phyloP scores from a whole-genome alignment of 2,888 invertebrate species.

The Lysandra bellargus region DNA sequence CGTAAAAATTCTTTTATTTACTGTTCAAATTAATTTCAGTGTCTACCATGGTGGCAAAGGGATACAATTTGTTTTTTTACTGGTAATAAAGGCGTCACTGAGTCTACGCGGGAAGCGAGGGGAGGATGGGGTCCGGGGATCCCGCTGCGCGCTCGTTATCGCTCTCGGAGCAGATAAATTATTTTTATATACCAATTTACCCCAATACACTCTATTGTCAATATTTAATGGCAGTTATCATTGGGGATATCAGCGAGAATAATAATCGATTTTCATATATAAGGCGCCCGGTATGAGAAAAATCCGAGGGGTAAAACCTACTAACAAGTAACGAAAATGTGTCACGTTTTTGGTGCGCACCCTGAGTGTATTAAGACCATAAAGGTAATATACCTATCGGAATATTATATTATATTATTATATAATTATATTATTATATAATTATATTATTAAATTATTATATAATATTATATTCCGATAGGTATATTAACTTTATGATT shows the following conservation, averaged over 20 bases:
- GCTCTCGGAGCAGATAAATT: conserved; percentile 67
- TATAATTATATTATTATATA: no score
- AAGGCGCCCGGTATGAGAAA: no score
- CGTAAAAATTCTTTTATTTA: conserved; percentile 29
- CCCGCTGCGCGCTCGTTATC: conserved; percentile 73
- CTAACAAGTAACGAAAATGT: no score
- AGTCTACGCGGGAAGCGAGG: conserved; percentile 61
- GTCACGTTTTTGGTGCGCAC: no score
- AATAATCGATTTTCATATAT: no score
- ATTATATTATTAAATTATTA: no score
- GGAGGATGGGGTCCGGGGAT: conserved; percentile 52
- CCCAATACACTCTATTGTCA: conserved; percentile 71
- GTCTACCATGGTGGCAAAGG: conserved; percentile 12
- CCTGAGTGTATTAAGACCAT: no score
- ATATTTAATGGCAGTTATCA: conserved; percentile 62
- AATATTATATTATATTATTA: no score
- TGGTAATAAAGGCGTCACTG: conserved; percentile 60
- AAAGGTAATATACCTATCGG: no score
- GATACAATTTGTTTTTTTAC: conserved; percentile 42
- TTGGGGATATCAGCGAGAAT: conserved; percentile 45
- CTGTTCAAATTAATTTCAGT: conserved; percentile 24
- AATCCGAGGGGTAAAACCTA: no score
- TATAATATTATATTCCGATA: no score
- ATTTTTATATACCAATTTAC: conserved; percentile 78
- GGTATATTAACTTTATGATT: no score